Evolutionary conservation across 2,797 vertebrate genomes (phyloP).

Genomic region (Acanthiza pusilla): DNA sequence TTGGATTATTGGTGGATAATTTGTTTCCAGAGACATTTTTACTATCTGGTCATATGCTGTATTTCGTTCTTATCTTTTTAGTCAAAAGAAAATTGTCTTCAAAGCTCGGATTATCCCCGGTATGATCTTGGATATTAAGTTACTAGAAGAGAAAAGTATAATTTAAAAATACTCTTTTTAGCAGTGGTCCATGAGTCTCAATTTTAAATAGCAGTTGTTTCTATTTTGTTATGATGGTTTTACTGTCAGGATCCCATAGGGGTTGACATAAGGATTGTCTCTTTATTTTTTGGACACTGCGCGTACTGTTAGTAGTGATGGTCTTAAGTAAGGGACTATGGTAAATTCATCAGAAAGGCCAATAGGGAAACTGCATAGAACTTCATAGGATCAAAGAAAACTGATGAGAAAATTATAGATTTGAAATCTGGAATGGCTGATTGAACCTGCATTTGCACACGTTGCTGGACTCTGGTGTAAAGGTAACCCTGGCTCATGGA

Average conservation of each 20-base stretch:
- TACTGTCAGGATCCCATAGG: neutral
- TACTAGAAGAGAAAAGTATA: conserved; percentile 31
- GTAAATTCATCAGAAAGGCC: neutral
- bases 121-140: conserved; percentile 50
- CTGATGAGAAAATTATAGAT: neutral
- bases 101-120: conserved; percentile 48
- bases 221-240: neutral
- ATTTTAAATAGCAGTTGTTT: conserved; percentile 37
- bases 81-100: conserved; percentile 58
- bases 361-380: neutral
- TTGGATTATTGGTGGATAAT: conserved; percentile 70
- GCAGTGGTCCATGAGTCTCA: neutral
- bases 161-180: conserved; percentile 18
- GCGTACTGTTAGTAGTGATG: neutral
- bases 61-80: conserved; percentile 68
- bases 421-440: neutral
- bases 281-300: neutral
- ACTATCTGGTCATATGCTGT: conserved; percentile 51
- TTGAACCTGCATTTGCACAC: neutral
- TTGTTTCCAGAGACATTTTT: conserved; percentile 65
- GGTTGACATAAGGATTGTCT: neutral
- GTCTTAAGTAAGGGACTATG: neutral
- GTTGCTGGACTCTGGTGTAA: neutral
- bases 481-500: neutral
- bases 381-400: neutral